These are phyloP conservation scores for Stomorhina lunata DNA, from an alignment of 2,888 invertebrate genomes.

Conservation along the genomic window DNA sequence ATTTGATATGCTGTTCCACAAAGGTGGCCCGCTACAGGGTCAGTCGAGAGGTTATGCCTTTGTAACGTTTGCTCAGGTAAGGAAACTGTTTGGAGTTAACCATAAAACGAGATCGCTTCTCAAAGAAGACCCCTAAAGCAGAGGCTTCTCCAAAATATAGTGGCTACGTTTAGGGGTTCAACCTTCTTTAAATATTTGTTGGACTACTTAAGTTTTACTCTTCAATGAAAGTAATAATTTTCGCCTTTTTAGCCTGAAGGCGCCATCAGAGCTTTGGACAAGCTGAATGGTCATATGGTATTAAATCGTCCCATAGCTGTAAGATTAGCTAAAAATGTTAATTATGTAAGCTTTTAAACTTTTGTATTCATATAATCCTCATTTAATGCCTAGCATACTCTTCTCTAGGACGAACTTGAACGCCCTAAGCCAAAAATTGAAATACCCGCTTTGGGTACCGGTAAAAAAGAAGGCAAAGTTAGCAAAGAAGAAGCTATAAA, in stretches of 20 bases:
- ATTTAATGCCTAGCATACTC: background rate
- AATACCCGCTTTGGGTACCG: slow-evolving; percentile 88
- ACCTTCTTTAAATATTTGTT: too few species aligned
- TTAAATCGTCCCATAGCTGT: slow-evolving; percentile 89
- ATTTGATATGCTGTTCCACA: slow-evolving; percentile 97
- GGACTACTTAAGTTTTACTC: too few species aligned
- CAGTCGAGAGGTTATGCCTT: slow-evolving; percentile 97
- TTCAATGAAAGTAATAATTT: too few species aligned
- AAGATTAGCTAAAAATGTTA: slow-evolving; percentile 89
- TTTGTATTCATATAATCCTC: background rate
- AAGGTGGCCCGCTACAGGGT: slow-evolving; percentile 92
- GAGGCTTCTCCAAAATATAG: too few species aligned
- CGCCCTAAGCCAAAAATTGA: slow-evolving; percentile 88
- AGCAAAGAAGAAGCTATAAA: slow-evolving; percentile 91
- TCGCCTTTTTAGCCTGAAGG: slow-evolving; percentile 78
- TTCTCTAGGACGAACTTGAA: slow-evolving; percentile 86
- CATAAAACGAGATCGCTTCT: too few species aligned
- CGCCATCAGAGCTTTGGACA: slow-evolving; percentile 86
- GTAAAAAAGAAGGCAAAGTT: slow-evolving; percentile 82
- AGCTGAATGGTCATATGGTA: slow-evolving; percentile 87
- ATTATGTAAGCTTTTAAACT: slow-evolving; percentile 81
- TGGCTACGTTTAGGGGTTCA: too few species aligned
- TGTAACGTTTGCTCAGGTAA: slow-evolving; percentile 87
- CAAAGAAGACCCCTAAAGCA: too few species aligned
- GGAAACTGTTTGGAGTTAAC: slow-evolving; percentile 25